These are phyloP conservation scores for Dryadula phaetusa DNA, from an alignment of 2,888 invertebrate species.

Conservation along the genomic window DNA sequence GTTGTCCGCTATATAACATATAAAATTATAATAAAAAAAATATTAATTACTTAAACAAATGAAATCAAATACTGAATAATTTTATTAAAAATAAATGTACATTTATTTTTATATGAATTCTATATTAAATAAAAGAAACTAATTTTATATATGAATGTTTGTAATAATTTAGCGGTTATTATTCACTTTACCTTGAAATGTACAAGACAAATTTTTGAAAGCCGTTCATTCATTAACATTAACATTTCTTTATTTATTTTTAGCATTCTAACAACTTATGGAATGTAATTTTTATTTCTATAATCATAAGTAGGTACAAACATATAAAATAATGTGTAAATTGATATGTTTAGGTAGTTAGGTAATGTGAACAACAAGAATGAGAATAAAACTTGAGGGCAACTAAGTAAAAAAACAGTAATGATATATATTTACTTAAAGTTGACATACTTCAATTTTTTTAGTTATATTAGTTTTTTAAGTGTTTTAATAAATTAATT, in stretches of 20 bases:
- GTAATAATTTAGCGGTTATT: slow-evolving; percentile 16
- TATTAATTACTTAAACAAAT: no score
- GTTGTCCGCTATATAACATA: neutral
- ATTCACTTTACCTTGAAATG: slow-evolving; percentile 38
- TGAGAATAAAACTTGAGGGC: neutral
- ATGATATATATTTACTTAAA: no score
- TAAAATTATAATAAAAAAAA: neutral
- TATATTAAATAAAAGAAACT: neutral
- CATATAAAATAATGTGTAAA: slow-evolving; percentile 25
- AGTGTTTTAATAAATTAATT: neutral
- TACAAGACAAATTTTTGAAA: slow-evolving; percentile 42
- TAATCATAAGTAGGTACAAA: slow-evolving; percentile 12
- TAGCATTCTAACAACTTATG: slow-evolving; percentile 32
- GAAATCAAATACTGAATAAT: no score
- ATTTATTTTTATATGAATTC: neutral
- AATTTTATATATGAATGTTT: neutral
- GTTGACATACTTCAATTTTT: no score
- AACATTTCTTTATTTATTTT: slow-evolving; percentile 35
- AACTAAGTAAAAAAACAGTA: no score
- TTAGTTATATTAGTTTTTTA: no score
- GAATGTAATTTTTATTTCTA: slow-evolving; percentile 23
- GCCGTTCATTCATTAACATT: slow-evolving; percentile 31
- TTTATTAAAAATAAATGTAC: no score
- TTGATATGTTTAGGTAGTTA: slow-evolving; percentile 33
- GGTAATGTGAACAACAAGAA: neutral